A percentile compares a stretch with the other conserved stretches of the same genome.
phyloP scores from a whole-genome alignment of 2,888 invertebrate species.

The Coenonympha arcania region DNA sequence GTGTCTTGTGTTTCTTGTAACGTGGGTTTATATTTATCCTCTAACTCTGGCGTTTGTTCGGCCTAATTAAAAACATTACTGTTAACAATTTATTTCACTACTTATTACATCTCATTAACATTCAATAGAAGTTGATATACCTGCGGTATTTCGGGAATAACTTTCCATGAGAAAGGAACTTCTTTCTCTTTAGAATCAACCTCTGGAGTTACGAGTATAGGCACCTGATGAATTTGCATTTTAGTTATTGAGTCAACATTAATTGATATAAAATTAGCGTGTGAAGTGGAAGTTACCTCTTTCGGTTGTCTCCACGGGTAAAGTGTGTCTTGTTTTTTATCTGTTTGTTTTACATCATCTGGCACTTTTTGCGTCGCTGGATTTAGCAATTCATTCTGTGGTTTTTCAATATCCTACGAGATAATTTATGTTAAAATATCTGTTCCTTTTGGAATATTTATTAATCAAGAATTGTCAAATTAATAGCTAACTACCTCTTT shows the following conservation, averaged over 20 bases:
- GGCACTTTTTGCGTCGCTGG: constrained; percentile 31
- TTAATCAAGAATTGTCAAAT: too few relatives aligned
- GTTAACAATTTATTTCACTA: constrained; percentile 12
- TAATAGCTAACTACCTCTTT: neutral
- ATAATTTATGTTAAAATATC: constrained; percentile 11
- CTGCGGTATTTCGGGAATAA: constrained; percentile 68
- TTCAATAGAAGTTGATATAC: constrained; percentile 36
- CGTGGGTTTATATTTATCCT: constrained; percentile 61
- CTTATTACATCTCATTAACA: neutral
- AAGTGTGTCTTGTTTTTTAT: constrained; percentile 37
- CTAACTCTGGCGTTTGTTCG: constrained; percentile 64
- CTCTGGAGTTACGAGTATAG: constrained; percentile 45
- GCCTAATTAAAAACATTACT: constrained; percentile 44
- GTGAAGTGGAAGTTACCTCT: constrained; percentile 36
- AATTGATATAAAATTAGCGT: neutral
- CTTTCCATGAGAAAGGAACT: constrained; percentile 63
- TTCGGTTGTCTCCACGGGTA: constrained; percentile 42
- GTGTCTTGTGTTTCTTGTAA: constrained; percentile 52
- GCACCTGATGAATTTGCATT: constrained; percentile 42
- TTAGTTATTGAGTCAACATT: neutral
- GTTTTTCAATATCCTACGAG: constrained; percentile 17
- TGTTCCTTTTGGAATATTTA: too few relatives aligned
- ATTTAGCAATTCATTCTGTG: constrained; percentile 3
- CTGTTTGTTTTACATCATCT: constrained; percentile 36
- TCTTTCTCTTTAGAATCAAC: constrained; percentile 46